Base-by-base conservation (phyloP, 2,888 invertebrate species). In the Acleris emargana region DNA sequence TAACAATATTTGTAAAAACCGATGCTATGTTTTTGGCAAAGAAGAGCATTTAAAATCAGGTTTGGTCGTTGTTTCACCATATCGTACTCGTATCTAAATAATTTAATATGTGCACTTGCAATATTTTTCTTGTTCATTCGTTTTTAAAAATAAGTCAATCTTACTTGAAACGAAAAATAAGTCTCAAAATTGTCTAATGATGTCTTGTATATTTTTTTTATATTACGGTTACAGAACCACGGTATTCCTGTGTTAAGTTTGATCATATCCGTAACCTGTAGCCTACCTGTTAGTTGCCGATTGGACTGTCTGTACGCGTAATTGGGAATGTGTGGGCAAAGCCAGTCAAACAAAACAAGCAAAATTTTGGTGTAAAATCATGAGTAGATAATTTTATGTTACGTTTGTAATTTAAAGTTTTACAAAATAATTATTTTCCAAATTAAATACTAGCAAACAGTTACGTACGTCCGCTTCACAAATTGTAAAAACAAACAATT, bases 401-500 rank as follows among this genome's bases (percentile, higher is more conserved):
- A 38, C 13, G 13, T 13, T 38, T 1, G 9, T 32, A 32, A 32
- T 32, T 9, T 32, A 32, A 1, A 38, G 11, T 13, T 32, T 11
- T 11, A 28, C 7, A 28, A 28, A 28, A 28, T 7, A 28, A 28
- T 6, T 28, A 7, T 43, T 43, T 4, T 43, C 5, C n/a, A 16
- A n/a, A n/a, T 43, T 2, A n/a, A n/a, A 43, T n/a, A 5, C 43
- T 6, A 43, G n/a, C 20, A 49, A 49, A 18, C 38, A 38, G 13
- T 32, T 32, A 38, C 38, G 13, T 38, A 38, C 38, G 4, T 38
- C 38, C 11, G 7, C 18, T 20, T 20, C 20, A 20, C 20, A 49
- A 20, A 20, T 42, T 62, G 45, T 49, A 49, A 58, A 54, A 55
- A 54, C 47, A 38, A 42, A 64, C 49, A 60, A 54, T 32, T 45